Conservation (phyloP, 2,797 vertebrate genomes). For the Esox masquinongy region DNA sequence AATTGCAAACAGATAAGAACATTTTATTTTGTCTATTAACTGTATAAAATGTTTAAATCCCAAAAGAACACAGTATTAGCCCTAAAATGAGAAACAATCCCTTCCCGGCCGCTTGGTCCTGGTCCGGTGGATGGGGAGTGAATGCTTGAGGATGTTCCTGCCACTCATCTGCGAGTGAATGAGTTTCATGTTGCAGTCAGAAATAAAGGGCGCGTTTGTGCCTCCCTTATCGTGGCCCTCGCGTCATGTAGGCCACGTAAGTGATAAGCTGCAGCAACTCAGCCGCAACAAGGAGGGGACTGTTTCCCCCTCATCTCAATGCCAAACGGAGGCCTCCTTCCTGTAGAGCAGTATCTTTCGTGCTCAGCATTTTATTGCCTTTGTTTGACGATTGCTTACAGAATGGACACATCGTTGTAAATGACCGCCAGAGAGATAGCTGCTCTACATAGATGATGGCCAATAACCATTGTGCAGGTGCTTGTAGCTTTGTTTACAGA, state of each 20-base stretch:
- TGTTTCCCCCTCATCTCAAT: conserved; percentile 38
- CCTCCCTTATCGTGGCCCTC: conserved; percentile 45
- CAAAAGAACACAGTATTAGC: not conserved
- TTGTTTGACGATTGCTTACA: conserved; percentile 37
- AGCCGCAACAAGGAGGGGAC: conserved; percentile 50
- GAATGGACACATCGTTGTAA: conserved; percentile 45
- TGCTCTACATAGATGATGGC: conserved; percentile 16
- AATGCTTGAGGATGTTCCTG: conserved; percentile 57
- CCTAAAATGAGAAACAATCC: not conserved
- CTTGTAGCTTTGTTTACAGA: not conserved
- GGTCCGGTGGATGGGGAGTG: conserved; percentile 7
- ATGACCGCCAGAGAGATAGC: conserved; percentile 13
- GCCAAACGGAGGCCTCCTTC: conserved; percentile 28
- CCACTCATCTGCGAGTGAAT: conserved; percentile 48
- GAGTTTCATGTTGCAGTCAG: conserved; percentile 51
- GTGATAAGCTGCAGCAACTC: conserved; percentile 48
- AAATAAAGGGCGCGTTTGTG: conserved; percentile 58
- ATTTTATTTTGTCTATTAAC: not conserved
- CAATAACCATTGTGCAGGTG: not conserved
- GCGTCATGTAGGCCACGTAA: conserved; percentile 51
- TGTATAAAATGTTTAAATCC: not conserved
- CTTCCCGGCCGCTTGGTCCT: not conserved
- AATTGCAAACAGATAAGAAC: not conserved
- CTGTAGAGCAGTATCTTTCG: conserved; percentile 32
- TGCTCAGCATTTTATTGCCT: conserved; percentile 25